A percentile compares a stretch with the other conserved stretches of the same genome.
Evolutionary conservation across 2,797 vertebrate species (phyloP).

Genomic region (Neopelma chrysocephalum): DNA sequence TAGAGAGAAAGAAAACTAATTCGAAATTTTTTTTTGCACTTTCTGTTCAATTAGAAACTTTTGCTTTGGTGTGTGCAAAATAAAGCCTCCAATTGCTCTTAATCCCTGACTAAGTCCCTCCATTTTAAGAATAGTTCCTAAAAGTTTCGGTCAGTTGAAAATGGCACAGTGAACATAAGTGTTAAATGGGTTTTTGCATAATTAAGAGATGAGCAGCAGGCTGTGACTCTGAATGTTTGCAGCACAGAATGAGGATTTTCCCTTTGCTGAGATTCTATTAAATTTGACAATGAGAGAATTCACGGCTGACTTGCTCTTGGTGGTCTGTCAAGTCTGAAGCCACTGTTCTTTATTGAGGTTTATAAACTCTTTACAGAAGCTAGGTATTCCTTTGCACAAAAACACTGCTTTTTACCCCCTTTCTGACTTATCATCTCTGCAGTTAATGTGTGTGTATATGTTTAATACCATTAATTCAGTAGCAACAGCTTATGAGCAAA

Average conservation of each 20-base stretch:
- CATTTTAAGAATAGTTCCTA: neutral
- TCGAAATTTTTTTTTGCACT: neutral
- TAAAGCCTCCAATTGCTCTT: neutral
- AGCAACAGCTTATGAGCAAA: neutral
- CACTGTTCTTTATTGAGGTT: neutral
- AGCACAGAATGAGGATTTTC: conserved; percentile 18
- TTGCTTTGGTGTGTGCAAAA: neutral
- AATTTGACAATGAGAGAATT: conserved; percentile 50
- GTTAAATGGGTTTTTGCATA: conserved; percentile 35
- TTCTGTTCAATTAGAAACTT: neutral
- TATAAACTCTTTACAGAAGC: neutral
- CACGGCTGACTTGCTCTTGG: conserved; percentile 23
- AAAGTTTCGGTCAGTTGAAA: neutral
- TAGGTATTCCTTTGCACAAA: neutral
- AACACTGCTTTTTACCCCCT: neutral
- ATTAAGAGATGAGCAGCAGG: conserved; percentile 53
- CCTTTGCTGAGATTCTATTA: conserved; percentile 40
- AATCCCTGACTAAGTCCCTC: neutral
- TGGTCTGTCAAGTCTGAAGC: conserved; percentile 39
- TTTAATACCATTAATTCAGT: neutral
- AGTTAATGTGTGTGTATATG: neutral
- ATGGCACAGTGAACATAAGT: neutral
- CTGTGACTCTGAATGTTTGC: conserved; percentile 33
- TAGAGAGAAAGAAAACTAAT: neutral
- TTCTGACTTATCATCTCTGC: neutral